Conservation (phyloP, 2,888 invertebrate species). For the Drosophila mimetica region DNA sequence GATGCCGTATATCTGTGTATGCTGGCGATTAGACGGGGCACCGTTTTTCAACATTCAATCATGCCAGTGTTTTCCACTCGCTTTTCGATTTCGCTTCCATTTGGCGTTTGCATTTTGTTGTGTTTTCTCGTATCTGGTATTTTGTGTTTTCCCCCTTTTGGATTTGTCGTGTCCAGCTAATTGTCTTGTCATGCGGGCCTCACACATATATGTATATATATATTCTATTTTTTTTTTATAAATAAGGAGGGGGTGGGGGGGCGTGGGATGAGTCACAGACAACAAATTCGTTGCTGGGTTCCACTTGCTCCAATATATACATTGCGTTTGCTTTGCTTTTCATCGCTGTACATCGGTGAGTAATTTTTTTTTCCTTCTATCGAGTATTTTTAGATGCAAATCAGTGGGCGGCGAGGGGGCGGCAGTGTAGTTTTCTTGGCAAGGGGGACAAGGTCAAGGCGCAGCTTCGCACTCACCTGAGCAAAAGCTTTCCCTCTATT, state of each 20-base stretch:
- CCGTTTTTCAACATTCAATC: conserved; percentile 23
- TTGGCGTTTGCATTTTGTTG: conserved; percentile 26
- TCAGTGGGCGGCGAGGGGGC: conserved; percentile 8
- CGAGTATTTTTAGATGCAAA: conserved; percentile 42
- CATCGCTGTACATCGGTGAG: conserved; percentile 14
- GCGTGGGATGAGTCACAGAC: conserved; percentile 31
- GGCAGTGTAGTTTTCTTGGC: conserved; percentile 31
- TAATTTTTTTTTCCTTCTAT: conserved; percentile 19
- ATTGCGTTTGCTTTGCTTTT: background rate
- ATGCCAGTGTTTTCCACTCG: conserved; percentile 29
- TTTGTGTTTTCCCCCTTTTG: conserved; percentile 8
- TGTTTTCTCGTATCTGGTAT: conserved; percentile 8
- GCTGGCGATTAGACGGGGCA: conserved; percentile 32
- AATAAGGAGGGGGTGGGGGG: background rate
- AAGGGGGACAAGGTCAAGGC: conserved; percentile 73
- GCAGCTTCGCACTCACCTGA: conserved; percentile 30
- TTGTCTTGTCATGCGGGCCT: conserved; percentile 47
- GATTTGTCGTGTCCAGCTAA: conserved; percentile 48
- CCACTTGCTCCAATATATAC: conserved; percentile 26
- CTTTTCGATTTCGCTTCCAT: conserved; percentile 28
- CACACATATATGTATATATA: conserved; percentile 3
- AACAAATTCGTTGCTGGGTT: conserved; percentile 17
- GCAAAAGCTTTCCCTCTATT: conserved; percentile 34
- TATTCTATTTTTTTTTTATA: background rate
- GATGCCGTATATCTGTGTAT: conserved; percentile 18